Conservation (phyloP, 2,888 invertebrate genomes). For the Chloroclysta siterata region DNA sequence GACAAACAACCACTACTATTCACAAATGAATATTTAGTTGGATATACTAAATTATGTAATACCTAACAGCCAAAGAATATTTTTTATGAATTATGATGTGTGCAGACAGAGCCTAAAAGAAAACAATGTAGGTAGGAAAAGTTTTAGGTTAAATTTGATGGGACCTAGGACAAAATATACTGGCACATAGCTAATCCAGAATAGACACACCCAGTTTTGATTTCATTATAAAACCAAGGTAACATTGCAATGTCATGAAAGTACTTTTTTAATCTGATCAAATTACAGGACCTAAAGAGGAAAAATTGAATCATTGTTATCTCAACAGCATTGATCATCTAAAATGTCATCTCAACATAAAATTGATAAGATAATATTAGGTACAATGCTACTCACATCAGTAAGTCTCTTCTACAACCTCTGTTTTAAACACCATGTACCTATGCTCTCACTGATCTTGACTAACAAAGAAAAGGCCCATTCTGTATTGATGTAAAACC, state of each 20-base stretch:
- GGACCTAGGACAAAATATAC: not conserved
- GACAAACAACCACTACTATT: not conserved
- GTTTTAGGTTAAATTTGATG: not conserved
- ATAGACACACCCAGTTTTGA: not conserved
- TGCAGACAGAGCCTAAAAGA: no score
- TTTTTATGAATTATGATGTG: not conserved
- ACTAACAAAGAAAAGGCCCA: slow-evolving; percentile 37
- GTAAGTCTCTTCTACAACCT: slow-evolving; percentile 25
- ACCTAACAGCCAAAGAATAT: not conserved
- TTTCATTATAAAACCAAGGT: not conserved
- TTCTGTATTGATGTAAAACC: slow-evolving; percentile 21
- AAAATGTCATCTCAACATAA: slow-evolving; percentile 44
- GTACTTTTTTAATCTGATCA: slow-evolving; percentile 5
- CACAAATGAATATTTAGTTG: not conserved
- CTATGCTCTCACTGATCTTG: slow-evolving; percentile 18
- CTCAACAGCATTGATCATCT: slow-evolving; percentile 44
- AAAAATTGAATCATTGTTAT: slow-evolving; percentile 11
- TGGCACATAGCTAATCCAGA: not conserved
- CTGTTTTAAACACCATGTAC: slow-evolving; percentile 36
- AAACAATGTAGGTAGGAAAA: not conserved
- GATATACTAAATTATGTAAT: not conserved
- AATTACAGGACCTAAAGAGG: not conserved
- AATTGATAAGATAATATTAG: slow-evolving; percentile 47
- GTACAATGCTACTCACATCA: slow-evolving; percentile 38
- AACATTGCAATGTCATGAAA: not conserved